phyloP scores from a whole-genome alignment of 2,888 invertebrate species.

The Chydorus sphaericus region DNA sequence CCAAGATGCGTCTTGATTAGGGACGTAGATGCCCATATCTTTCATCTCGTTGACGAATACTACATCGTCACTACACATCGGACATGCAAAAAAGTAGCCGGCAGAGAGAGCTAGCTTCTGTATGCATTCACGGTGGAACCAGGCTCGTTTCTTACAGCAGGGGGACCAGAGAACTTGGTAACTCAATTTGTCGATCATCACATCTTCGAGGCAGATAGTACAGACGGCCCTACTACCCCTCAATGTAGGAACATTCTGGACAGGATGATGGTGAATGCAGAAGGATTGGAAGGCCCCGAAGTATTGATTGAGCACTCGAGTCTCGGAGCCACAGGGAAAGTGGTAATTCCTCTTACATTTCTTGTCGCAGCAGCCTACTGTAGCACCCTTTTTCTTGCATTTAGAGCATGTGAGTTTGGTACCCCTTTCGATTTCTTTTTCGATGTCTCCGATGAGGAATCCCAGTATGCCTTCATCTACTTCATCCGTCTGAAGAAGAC shows the following conservation, averaged over 20 bases:
- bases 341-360: constrained; percentile 57
- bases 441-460: constrained; percentile 52
- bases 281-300: constrained; percentile 44
- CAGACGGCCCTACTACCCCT: constrained; percentile 30
- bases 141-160: constrained; percentile 12
- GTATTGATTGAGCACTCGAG: constrained; percentile 47
- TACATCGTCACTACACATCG: constrained; percentile 35
- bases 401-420: constrained; percentile 49
- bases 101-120: constrained; percentile 6
- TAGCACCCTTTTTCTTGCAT: constrained; percentile 49
- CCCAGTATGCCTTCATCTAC: constrained; percentile 57
- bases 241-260: constrained; percentile 34
- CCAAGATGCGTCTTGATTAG: constrained; percentile 76
- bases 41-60: constrained; percentile 41
- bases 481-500: constrained; percentile 47
- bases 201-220: constrained; percentile 7
- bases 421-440: constrained; percentile 46
- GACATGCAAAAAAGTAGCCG: constrained; percentile 9
- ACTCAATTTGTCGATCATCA: background rate
- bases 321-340: constrained; percentile 51
- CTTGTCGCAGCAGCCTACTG: constrained; percentile 49
- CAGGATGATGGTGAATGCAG: constrained; percentile 44
- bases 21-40: constrained; percentile 57
- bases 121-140: constrained; percentile 9
- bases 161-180: constrained; percentile 13